Percentiles rank a stretch among this genome's conserved stretches.
Evolutionary conservation across 2,888 invertebrate genomes (phyloP).

Genomic region (Mythimna loreyi): DNA sequence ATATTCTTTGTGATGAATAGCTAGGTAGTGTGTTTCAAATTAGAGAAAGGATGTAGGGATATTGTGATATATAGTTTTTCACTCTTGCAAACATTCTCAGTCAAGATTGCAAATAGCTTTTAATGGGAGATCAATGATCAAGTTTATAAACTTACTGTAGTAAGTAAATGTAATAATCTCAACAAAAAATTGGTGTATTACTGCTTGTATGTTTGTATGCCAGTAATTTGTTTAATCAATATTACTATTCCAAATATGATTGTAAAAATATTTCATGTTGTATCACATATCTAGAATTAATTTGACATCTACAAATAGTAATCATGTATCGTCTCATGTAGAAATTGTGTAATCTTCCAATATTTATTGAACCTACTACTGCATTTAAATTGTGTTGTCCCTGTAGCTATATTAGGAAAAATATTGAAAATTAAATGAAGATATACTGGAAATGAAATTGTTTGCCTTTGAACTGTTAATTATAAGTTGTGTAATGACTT

Average conservation of each 20-base stretch:
- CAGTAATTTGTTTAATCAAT: conserved; percentile 19
- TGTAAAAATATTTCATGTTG: conserved; percentile 16
- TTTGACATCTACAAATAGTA: conserved; percentile 16
- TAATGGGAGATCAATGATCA: conserved; percentile 37
- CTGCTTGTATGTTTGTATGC: conserved; percentile 16
- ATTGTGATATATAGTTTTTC: conserved; percentile 52
- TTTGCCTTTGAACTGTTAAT: conserved; percentile 16
- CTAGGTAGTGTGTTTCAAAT: conserved; percentile 53
- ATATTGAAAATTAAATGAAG: conserved; percentile 10
- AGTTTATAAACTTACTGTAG: conserved; percentile 31
- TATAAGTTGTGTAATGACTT: conserved; percentile 7
- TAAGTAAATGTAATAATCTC: conserved; percentile 44
- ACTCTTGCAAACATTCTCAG: conserved; percentile 39
- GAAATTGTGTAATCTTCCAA: conserved; percentile 37
- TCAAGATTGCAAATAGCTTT: conserved; percentile 48
- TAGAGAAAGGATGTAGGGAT: conserved; percentile 34
- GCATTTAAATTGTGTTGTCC: conserved; percentile 56
- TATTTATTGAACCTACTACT: conserved; percentile 36
- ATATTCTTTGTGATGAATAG: conserved; percentile 53
- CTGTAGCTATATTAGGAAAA: conserved; percentile 13
- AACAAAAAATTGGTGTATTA: conserved; percentile 27
- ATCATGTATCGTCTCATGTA: conserved; percentile 17
- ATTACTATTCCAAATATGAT: conserved; percentile 37
- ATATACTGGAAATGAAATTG: conserved; percentile 18
- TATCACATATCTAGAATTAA: conserved; percentile 13